These are phyloP conservation scores for Nyleta sp. DNA, from an alignment of 2,888 invertebrate species.

Conservation along the genomic window DNA sequence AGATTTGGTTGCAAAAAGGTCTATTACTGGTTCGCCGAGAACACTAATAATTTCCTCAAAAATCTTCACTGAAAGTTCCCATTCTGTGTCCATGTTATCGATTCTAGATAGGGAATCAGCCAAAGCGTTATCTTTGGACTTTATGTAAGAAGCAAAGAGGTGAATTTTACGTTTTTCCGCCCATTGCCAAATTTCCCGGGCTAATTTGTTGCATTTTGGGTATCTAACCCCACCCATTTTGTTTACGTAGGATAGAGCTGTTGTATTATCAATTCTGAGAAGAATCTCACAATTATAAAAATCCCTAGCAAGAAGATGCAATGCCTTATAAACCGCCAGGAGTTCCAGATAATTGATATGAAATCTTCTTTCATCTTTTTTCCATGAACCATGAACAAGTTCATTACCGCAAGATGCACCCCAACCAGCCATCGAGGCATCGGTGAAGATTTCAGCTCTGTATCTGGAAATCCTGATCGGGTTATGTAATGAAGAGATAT, in stretches of 20 bases:
- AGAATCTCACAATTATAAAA: conserved; percentile 47
- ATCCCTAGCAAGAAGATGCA: conserved; percentile 30
- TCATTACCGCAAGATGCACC: conserved; percentile 38
- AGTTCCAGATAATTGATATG: conserved; percentile 46
- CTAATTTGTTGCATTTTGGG: conserved; percentile 52
- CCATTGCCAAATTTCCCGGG: conserved; percentile 61
- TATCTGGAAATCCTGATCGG: conserved; percentile 3
- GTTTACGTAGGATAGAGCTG: conserved; percentile 63
- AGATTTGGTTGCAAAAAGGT: background rate
- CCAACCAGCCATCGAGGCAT: conserved; percentile 56
- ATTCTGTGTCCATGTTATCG: conserved; percentile 53
- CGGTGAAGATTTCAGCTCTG: conserved; percentile 47
- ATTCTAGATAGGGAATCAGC: conserved; percentile 56
- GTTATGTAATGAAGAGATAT: background rate
- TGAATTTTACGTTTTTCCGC: conserved; percentile 49
- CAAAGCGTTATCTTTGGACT: conserved; percentile 50
- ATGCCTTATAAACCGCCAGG: conserved; percentile 36
- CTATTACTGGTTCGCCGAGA: background rate
- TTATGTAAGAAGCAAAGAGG: conserved; percentile 57
- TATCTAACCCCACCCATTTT: conserved; percentile 63
- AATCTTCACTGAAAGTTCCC: background rate
- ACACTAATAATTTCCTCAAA: background rate
- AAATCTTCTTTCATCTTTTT: conserved; percentile 4
- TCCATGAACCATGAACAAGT: conserved; percentile 56
- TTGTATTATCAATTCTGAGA: conserved; percentile 61